Evolutionary conservation across 2,797 vertebrate genomes (phyloP).

Genomic region (Coracias cyanogaster): DNA sequence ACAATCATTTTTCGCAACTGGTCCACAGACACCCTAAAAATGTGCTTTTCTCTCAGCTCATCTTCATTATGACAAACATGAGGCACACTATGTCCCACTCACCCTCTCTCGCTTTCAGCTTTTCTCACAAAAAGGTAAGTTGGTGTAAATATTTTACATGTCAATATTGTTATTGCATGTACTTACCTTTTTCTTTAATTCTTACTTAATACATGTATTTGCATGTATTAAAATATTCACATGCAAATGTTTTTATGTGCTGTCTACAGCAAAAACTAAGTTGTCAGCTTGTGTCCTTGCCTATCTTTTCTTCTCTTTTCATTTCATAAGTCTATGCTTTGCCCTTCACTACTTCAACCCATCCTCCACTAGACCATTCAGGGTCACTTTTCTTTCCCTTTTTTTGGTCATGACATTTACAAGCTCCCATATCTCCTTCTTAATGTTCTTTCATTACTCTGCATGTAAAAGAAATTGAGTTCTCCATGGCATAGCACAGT

Average conservation of each 20-base stretch:
- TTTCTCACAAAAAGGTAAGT: not conserved
- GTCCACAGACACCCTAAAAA: not conserved
- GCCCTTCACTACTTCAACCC: not conserved
- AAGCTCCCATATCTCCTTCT: not conserved
- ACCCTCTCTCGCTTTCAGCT: not conserved
- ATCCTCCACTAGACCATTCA: not conserved
- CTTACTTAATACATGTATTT: not conserved
- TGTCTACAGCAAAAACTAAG: not conserved
- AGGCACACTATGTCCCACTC: accelerated
- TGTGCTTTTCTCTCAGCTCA: not conserved
- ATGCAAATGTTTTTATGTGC: not conserved
- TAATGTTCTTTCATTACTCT: not conserved
- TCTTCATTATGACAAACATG: not conserved
- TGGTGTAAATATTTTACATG: not conserved
- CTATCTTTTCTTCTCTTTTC: not conserved
- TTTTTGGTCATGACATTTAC: not conserved
- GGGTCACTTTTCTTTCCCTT: not conserved
- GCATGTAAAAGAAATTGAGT: not conserved
- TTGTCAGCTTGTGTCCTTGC: not conserved
- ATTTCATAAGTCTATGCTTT: not conserved
- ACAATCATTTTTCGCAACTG: too few relatives aligned
- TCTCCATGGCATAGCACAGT: not conserved
- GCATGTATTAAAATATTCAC: too few relatives aligned
- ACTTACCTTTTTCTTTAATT: not conserved
- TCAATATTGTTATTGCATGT: not conserved